Evolutionary conservation across 2,797 vertebrate genomes (phyloP).

Genomic region (Sitta carolinensis): DNA sequence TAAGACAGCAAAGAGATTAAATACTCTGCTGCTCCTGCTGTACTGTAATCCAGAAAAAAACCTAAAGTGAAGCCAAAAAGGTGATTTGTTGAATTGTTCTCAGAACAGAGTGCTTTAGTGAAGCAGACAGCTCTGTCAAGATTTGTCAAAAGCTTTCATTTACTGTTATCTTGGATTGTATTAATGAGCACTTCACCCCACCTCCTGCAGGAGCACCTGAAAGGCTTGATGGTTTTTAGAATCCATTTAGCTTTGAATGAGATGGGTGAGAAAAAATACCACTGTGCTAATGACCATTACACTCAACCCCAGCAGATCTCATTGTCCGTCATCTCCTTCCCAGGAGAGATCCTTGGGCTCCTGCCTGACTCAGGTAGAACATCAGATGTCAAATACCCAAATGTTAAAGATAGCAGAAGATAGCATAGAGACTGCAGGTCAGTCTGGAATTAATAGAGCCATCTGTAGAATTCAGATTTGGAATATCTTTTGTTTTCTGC

Average conservation of each 20-base stretch:
- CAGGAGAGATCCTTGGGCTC: neutral
- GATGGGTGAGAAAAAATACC: neutral
- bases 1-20: neutral
- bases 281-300: neutral
- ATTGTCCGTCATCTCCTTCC: neutral
- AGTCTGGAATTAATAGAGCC: neutral
- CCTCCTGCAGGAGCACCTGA: constrained; percentile 4
- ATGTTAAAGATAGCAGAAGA: neutral
- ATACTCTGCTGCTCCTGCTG: neutral
- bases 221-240: neutral
- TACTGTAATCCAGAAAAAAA: neutral
- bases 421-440: neutral
- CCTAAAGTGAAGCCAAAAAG: neutral
- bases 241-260: neutral
- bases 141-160: neutral
- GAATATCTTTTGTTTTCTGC: neutral
- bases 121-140: neutral
- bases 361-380: neutral
- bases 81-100: neutral
- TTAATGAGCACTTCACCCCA: neutral
- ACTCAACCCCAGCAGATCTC: neutral
- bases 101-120: neutral
- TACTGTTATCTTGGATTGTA: neutral
- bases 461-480: neutral
- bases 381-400: neutral